phyloP scores from a whole-genome alignment of 2,888 invertebrate genomes.

The Hetaerina titia region DNA sequence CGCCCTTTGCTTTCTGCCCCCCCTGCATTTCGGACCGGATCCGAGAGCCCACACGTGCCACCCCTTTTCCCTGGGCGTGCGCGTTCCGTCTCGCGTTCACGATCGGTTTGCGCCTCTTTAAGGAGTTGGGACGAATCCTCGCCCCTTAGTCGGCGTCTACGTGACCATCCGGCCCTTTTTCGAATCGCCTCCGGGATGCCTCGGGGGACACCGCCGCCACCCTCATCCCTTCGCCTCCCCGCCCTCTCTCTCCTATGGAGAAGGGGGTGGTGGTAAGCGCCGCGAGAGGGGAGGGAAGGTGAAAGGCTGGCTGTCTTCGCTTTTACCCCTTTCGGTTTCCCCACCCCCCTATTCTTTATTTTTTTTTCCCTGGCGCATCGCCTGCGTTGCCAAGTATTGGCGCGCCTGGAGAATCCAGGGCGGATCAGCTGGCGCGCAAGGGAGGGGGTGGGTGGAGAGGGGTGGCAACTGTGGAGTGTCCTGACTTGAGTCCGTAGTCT shows the following conservation, averaged over 20 bases:
- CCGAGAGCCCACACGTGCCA: neutral
- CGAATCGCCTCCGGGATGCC: neutral
- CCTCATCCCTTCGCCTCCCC: too few species aligned
- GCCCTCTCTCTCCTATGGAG: too few species aligned
- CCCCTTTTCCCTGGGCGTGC: neutral
- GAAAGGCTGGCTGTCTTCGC: slow-evolving; percentile 32
- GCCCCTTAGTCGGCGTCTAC: slow-evolving; percentile 29
- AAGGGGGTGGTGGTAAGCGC: neutral
- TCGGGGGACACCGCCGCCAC: neutral
- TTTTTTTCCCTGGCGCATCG: slow-evolving; percentile 23
- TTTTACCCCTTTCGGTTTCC: neutral
- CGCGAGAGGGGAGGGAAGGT: neutral
- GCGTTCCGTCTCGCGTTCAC: neutral
- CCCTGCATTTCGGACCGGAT: too few species aligned
- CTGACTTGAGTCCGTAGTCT: neutral
- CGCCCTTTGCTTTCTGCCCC: too few species aligned
- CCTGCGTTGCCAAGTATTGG: slow-evolving; percentile 41
- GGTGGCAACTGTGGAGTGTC: neutral
- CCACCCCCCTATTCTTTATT: neutral
- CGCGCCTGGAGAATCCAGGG: slow-evolving; percentile 30
- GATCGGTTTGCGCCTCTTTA: neutral
- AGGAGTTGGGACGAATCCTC: neutral
- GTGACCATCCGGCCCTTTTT: slow-evolving; percentile 20
- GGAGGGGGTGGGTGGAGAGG: neutral
- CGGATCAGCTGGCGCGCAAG: slow-evolving; percentile 34